A percentile compares a stretch with the other conserved stretches of the same genome.
phyloP scores from a whole-genome alignment of 1,140 invertebrate species.

The Laupala kohalensis region DNA sequence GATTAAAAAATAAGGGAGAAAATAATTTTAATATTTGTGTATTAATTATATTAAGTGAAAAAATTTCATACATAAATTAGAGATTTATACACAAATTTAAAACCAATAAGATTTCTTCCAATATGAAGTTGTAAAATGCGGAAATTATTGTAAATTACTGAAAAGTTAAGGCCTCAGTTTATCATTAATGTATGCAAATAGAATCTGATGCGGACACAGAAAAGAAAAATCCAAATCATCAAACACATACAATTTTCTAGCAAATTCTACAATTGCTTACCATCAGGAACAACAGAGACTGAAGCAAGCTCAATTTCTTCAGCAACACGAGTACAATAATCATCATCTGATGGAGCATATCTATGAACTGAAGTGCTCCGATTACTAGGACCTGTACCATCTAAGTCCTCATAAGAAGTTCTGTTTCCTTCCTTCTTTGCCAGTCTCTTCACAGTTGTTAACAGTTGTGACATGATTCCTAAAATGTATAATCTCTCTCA shows the following conservation, averaged over 20 bases:
- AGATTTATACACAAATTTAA: no score
- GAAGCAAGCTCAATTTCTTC: conserved; percentile 66
- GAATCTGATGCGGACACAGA: no score
- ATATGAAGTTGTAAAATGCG: no score
- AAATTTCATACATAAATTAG: no score
- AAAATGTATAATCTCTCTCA: no score
- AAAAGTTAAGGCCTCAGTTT: no score
- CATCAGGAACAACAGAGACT: conserved; percentile 67
- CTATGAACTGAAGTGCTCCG: not conserved
- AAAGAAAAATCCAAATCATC: no score
- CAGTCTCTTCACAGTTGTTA: not conserved
- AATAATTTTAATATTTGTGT: not conserved
- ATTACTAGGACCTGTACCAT: not conserved
- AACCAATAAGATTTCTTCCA: no score
- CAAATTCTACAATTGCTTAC: conserved; percentile 38
- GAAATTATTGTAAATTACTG: no score
- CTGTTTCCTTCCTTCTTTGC: not conserved
- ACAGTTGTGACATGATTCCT: conserved; percentile 1
- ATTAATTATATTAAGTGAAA: no score
- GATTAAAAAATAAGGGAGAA: not conserved
- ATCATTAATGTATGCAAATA: no score
- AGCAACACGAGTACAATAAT: conserved; percentile 23
- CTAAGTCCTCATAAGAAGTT: conserved; percentile 5
- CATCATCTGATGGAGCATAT: not conserved
- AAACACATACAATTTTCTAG: no score